Conservation (phyloP, 2,797 vertebrate genomes). For the Acanthornis magna region DNA sequence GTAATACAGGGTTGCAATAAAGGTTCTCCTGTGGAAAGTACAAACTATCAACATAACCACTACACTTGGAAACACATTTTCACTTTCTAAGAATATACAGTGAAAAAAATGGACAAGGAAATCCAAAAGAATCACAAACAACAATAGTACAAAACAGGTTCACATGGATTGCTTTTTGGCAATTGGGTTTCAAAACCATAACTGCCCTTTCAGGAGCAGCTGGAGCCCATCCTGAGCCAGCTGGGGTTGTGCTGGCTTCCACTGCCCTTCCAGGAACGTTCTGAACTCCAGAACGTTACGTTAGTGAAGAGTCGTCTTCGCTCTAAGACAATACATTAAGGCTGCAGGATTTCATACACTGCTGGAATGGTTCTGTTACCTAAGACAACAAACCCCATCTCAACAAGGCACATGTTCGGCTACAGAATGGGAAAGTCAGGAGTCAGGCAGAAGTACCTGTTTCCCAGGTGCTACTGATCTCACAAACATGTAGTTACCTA, state of each 20-base stretch:
- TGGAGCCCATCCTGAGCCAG: not conserved
- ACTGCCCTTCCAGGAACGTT: not conserved
- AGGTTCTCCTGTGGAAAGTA: slow-evolving; percentile 34
- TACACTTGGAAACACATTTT: slow-evolving; percentile 18
- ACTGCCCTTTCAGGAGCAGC: not conserved
- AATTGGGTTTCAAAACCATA: not conserved
- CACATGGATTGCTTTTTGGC: not conserved
- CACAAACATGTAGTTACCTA: accelerated
- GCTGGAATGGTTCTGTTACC: not conserved
- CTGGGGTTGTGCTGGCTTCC: not conserved
- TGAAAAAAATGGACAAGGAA: not conserved
- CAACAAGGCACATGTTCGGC: not conserved
- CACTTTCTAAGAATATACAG: slow-evolving; percentile 16
- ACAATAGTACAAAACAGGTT: not conserved
- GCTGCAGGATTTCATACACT: not conserved
- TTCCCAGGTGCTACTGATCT: not conserved
- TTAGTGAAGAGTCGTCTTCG: not conserved
- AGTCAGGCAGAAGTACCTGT: not conserved
- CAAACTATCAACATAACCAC: not conserved
- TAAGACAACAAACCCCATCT: not conserved
- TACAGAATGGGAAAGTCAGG: not conserved
- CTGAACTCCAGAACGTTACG: not conserved
- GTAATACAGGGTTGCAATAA: slow-evolving; percentile 12
- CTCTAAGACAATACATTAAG: not conserved
- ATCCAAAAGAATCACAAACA: not conserved